Percentiles rank a stretch among this genome's conserved stretches.
Evolutionary conservation across 2,113 vertebrate species (phyloP).

Genomic region (human): DNA sequence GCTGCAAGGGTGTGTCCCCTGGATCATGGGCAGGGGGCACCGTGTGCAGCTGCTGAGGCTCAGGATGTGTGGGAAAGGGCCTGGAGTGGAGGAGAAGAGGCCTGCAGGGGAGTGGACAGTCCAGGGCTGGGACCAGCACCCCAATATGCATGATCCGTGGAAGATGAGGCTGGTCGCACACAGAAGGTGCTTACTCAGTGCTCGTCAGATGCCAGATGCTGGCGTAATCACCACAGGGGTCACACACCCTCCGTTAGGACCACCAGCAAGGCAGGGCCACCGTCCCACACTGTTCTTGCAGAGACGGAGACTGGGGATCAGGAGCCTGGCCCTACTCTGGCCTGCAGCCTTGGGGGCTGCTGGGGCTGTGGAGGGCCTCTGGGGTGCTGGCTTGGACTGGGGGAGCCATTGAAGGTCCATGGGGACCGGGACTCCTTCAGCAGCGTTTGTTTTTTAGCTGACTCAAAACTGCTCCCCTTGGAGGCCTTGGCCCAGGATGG

Average conservation of each 20-base stretch:
- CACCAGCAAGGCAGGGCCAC: too few species aligned
- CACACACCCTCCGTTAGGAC: not conserved
- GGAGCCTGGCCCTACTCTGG: not conserved
- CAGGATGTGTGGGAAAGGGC: not conserved
- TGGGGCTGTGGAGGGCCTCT: not conserved
- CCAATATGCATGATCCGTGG: accelerated
- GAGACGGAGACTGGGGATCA: accelerated
- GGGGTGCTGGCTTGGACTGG: not conserved
- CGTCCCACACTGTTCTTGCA: too few species aligned
- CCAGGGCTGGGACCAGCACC: too few species aligned
- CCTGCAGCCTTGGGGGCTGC: accelerated
- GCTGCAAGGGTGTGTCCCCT: accelerated
- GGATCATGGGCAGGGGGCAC: accelerated
- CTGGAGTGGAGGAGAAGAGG: not conserved
- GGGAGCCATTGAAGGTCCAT: not conserved
- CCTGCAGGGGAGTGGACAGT: too few species aligned
- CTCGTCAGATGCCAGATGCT: too few species aligned
- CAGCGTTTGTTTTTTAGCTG: not conserved
- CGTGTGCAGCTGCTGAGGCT: accelerated
- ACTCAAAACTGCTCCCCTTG: accelerated
- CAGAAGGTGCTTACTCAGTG: not conserved
- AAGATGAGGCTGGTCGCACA: accelerated
- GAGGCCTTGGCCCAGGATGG: not conserved
- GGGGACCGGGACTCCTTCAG: not conserved
- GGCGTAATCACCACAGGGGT: not conserved